Percentiles rank a stretch among this genome's conserved stretches.
phyloP scores from a whole-genome alignment of 92 coral and sea anemone genomes.

The Hydrozoanthus gracilis region DNA sequence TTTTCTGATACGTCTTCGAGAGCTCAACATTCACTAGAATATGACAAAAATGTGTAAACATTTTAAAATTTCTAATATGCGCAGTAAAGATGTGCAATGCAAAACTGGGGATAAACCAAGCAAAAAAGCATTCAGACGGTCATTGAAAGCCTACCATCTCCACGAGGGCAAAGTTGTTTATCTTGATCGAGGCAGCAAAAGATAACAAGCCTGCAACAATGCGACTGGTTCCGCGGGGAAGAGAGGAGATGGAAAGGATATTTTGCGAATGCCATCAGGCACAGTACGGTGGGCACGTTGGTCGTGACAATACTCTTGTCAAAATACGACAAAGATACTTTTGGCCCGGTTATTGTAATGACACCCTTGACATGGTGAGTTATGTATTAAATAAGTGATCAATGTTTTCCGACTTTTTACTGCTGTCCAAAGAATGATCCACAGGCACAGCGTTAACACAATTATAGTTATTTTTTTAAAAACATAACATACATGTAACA shows the following conservation, averaged over 20 bases:
- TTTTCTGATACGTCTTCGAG: too few relatives aligned
- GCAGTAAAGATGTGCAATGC: too few relatives aligned
- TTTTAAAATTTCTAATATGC: too few relatives aligned
- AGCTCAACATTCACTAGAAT: too few relatives aligned
- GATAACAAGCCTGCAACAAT: background rate
- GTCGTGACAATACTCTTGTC: conserved; percentile 41
- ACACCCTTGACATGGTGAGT: conserved; percentile 21
- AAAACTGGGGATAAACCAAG: conserved; percentile 35
- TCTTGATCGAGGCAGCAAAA: conserved; percentile 5
- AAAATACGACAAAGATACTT: conserved; percentile 47
- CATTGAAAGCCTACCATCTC: conserved; percentile 17
- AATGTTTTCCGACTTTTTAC: too few relatives aligned
- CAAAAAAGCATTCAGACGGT: conserved; percentile 29
- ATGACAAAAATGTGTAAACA: too few relatives aligned
- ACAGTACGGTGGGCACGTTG: conserved; percentile 48
- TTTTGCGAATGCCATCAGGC: conserved; percentile 47
- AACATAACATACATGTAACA: too few relatives aligned
- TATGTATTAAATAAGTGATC: background rate
- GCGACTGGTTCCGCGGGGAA: conserved; percentile 34
- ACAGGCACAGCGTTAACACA: too few relatives aligned
- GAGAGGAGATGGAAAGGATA: conserved; percentile 26
- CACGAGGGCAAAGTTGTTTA: background rate
- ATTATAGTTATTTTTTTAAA: too few relatives aligned
- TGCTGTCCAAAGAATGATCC: too few relatives aligned
- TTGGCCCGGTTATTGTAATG: conserved; percentile 50